Percentiles rank a stretch among this genome's conserved stretches.
Evolutionary conservation across 2,888 invertebrate species (phyloP).

Genomic region (Nephrotoma appendiculata): DNA sequence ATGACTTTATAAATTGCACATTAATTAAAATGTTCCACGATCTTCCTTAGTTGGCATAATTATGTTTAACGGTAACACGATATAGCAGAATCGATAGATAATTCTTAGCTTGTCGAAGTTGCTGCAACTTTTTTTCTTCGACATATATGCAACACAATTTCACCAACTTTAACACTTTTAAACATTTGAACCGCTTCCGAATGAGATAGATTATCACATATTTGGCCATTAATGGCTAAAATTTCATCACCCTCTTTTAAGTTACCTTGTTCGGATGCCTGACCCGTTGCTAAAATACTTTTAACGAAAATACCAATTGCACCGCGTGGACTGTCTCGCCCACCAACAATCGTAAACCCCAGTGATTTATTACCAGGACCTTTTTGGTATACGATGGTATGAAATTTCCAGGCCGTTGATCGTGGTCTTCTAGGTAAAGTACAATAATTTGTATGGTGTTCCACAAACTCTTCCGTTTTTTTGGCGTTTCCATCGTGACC

Average conservation of each 20-base stretch:
- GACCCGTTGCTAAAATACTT: conserved; percentile 67
- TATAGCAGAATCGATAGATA: not conserved
- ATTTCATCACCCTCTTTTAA: conserved; percentile 73
- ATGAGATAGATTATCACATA: conserved; percentile 66
- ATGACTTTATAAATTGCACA: not conserved
- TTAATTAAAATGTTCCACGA: not conserved
- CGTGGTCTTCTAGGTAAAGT: conserved; percentile 56
- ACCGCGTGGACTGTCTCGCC: conserved; percentile 70
- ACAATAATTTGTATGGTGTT: conserved; percentile 43
- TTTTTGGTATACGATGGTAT: conserved; percentile 62
- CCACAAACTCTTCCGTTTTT: not conserved
- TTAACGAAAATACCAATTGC: conserved; percentile 77
- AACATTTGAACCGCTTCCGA: conserved; percentile 67
- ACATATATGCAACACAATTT: conserved; percentile 60
- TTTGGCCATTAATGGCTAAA: conserved; percentile 64
- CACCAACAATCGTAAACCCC: conserved; percentile 84
- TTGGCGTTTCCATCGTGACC: not conserved
- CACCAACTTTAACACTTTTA: conserved; percentile 62
- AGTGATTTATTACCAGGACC: conserved; percentile 70
- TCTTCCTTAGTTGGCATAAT: not conserved
- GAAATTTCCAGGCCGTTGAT: conserved; percentile 51
- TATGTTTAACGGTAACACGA: not conserved
- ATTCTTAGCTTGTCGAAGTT: not conserved
- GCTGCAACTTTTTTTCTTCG: conserved; percentile 31
- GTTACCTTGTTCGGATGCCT: conserved; percentile 70